Percentiles rank a stretch among this genome's conserved stretches.
Evolutionary conservation across 2,888 invertebrate species (phyloP).

Genomic region (Chalcosyrphus nemorum): DNA sequence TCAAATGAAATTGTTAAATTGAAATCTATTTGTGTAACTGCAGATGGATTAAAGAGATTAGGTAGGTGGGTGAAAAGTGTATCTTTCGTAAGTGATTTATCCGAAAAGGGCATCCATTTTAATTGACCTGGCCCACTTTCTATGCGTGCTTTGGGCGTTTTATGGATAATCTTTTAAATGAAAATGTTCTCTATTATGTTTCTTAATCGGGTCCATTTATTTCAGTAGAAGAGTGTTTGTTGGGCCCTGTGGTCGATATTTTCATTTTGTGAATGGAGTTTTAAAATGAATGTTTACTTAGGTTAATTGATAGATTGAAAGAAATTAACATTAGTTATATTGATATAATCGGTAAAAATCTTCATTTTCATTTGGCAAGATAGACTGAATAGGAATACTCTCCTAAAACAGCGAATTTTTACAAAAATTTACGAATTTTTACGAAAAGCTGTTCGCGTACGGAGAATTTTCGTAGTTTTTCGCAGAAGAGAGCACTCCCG

Average conservation of each 20-base stretch:
- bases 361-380: too few species aligned
- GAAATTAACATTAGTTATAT: not conserved
- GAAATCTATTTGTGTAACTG: not conserved
- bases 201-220: not conserved
- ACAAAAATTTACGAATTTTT: too few species aligned
- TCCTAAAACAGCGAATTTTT: too few species aligned
- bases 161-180: not conserved
- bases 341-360: not conserved
- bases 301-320: not conserved
- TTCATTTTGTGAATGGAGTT: not conserved
- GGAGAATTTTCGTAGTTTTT: too few species aligned
- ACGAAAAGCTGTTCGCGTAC: too few species aligned
- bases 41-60: not conserved
- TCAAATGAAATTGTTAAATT: not conserved
- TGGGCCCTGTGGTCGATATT: not conserved
- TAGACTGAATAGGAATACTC: too few species aligned
- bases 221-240: not conserved
- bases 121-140: constrained; percentile 14
- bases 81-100: not conserved
- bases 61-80: constrained; percentile 1
- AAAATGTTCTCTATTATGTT: not conserved
- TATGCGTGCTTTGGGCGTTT: not conserved
- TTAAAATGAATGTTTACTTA: not conserved
- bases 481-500: too few species aligned
- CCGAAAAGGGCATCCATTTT: not conserved